Evolutionary conservation across 2,888 invertebrate genomes (phyloP), one percentile per base, ranked within the genome.

Genomic region (Nowickia ferox): DNA sequence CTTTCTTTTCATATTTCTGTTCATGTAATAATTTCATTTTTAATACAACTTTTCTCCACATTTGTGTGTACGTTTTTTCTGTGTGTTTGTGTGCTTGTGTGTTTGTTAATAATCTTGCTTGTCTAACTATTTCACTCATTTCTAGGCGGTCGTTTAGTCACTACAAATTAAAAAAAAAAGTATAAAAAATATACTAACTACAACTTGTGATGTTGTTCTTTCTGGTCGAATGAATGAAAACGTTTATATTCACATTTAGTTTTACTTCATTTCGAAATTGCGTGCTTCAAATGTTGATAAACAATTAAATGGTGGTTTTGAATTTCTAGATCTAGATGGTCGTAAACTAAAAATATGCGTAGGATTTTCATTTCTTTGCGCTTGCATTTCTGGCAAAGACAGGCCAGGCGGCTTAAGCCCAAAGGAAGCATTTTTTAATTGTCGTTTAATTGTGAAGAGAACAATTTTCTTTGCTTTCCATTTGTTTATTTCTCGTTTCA

Each of bases 261-360:
- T 66, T 66, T 75, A 63, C 59, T 75, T 46, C 63, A 77, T 66
- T 77, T 83, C 38, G 65, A 44, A 72, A 51, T 83, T 83, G 83
- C 83, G 66, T 77, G 83, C 65, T 57, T 83, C 66, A 65, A 71
- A 77, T 76, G 78, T 44, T 78, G 61, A 78, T 78, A 78, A 66
- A 74, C 68, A 74, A 81, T 75, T 75, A 75, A 75, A 81, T 81
- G 66, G 19, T 75, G 71, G 77, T 83, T 77, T 72, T 53, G 66
- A 82, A 59, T 83, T 72, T 71, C 66, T 71, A 71, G 77, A 77
- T 66, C 65, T 77, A 72, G 65, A 77, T 77, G 71, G 65, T 65
- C 57, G 66, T 77, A 71, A 83, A 77, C 63, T 61, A 72, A 51
- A 74, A 79, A 72, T 72, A 59, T 66, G 83, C 83, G 83, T 83